Evolutionary conservation across 2,797 vertebrate species (phyloP), one percentile per base, ranked within the genome.

Genomic region (Lepus oiostolus): DNA sequence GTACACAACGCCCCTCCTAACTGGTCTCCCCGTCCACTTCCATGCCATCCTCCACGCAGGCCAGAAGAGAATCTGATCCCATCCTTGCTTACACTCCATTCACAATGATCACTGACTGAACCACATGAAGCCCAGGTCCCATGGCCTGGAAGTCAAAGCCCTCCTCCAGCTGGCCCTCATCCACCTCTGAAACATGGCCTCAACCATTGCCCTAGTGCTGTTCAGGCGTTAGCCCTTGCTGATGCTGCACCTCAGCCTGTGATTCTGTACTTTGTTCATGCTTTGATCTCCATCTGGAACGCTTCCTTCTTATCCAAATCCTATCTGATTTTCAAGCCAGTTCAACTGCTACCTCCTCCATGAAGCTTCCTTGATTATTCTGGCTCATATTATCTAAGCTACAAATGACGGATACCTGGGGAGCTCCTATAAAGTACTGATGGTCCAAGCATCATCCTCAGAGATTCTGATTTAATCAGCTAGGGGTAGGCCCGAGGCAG

Each of bases 231-330:
- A 67, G 71, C 75, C 70, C 77, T 76, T 88, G 68, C 74, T 84
- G 62, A 82, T 72, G 58, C 84, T 79, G 62, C 50, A 84, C 68
- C 42, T 83, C 80, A 85, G 38, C 58, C 88, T 82, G 88, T 70
- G 79, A 88, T 67, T 89, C 86, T 92, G 26, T 17, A 35, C 21
- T 67, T 93, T 7, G 16, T 80, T 74, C 88, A 92, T 5, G 76
- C 74, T 85, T 83, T 68, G 82, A 30, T 14, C 26, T 38, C 93
- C 68, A 85, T 84, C 35, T 72, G 63, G 83, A 86, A 67, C 22
- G 17, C 30, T 90, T 82, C 68, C 65, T 95, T 80, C 58, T 84
- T 35, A 62, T 67, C 88, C 95, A 96, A 70, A 89, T 77, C 72
- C 93, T 67, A 93, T 24, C 9, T 12, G 65, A 52, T 92, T 85